Evolutionary conservation across 2,888 invertebrate genomes (phyloP), one percentile per base, ranked within the genome.

Genomic region (Habrosyne pyritoides): DNA sequence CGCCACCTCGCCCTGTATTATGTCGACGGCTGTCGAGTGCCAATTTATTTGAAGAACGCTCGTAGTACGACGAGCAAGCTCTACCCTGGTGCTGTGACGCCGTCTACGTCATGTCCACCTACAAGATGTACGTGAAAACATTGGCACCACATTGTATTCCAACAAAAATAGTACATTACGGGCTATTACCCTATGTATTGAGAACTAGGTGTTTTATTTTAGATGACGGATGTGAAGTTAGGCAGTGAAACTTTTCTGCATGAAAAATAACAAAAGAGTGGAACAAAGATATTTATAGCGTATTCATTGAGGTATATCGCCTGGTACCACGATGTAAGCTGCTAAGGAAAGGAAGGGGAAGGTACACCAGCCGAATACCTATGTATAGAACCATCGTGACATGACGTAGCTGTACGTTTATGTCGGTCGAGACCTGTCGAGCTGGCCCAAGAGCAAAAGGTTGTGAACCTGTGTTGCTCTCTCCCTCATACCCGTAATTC

Each of bases 41-140:
- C 91, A 90, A 91, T 91, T 91, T 91, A 89, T 89, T 87, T 89
- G 86, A 89, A 89, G 86, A 89, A 83, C 82, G 79, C 75, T 81
- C 69, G 69, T 71, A 67, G 71, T 65, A 30, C 21, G n/a, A 63
- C 64, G 61, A 69, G 61, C 67, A 60, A 60, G 55, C 36, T 42
- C 47, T 28, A 51, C 47, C 21, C 50, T 53, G 57, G 57, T 68
- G 67, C 64, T 62, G 67, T 79, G 82, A 80, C 78, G 79, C 63
- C 59, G 58, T 59, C 57, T 53, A 70, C 77, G 77, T 78, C 81
- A 81, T 66, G 59, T 51, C 72, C 76, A 69, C 77, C 79, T 73
- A 77, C 81, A 56, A 64, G 67, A 65, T 63, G 64, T 61, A 64
- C 61, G 57, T 59, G 70, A 76, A 77, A 77, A 80, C 75, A 69